Evolutionary conservation across 2,888 invertebrate species (phyloP), one percentile per base, ranked within the genome.

Genomic region (Mechanitis mazaeus): DNA sequence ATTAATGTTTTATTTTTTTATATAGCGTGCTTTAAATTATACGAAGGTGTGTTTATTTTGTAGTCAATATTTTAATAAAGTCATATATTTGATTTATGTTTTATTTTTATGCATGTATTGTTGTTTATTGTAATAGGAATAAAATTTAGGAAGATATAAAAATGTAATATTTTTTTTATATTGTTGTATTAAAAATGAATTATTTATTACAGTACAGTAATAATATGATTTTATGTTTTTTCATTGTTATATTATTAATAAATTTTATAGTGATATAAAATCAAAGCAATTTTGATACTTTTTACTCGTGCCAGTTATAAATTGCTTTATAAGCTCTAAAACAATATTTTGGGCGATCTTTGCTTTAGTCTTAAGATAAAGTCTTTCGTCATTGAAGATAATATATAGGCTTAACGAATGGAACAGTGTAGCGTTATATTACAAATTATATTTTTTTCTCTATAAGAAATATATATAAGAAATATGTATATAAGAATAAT

Each of bases 21-120:
- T 65, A 60, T 66, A 65, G 65, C 67, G 20, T 64, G 59, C 42
- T 9, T 9, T 42, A 42, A 42, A 9, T 42, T 6, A 9, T 42
- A 2, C 7, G 11, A 7, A 9, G 7, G 7, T 78, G 72, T 50
- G 28, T 50, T 31, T 28, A 20, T 20, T 20, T 20, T 20, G 20
- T 20, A 20, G 20, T 20, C 20, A 20, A 20, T 20, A 78, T 75
- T 78, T 76, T 28, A 50, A 50, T 50, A 50, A 50, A 50, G 50
- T 7, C 9, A n/a, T 50, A 64, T 69, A 64, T 59, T 63, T 68
- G 58, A 67, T 55, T 69, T 61, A 70, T 61, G 69, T 69, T 71
- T 72, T 75, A 73, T 73, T 78, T 76, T 79, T 72, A 73, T 69
- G 56, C 64, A 64, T 69, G 69, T 69, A 70, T 68, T 64, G 6